A percentile compares a stretch with the other conserved stretches of the same genome.
Conservation (phyloP, 2,888 invertebrate genomes). For the Dryadula phaetusa region DNA sequence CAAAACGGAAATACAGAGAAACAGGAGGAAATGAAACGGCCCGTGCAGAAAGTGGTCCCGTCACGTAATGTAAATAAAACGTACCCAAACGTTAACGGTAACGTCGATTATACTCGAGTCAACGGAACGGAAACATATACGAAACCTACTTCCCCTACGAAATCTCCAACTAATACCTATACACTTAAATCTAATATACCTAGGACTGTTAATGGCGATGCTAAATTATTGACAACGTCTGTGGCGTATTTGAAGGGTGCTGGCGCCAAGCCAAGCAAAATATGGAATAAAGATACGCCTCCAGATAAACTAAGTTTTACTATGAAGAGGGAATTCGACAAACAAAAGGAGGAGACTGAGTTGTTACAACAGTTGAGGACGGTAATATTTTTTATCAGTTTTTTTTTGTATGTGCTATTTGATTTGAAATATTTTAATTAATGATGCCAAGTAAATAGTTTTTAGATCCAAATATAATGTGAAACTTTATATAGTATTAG, state of each 20-base stretch:
- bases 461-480: no score
- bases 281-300: conserved; percentile 89
- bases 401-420: neutral
- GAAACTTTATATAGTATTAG: no score
- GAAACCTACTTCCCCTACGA: conserved; percentile 88
- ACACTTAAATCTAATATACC: conserved; percentile 75
- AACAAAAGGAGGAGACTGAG: conserved; percentile 94
- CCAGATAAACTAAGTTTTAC: conserved; percentile 94
- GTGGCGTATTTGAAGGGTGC: conserved; percentile 85
- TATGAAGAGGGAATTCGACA: conserved; percentile 95
- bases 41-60: conserved; percentile 91
- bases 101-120: conserved; percentile 65
- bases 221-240: conserved; percentile 83
- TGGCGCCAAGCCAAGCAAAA: conserved; percentile 78
- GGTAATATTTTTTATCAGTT: conserved; percentile 78
- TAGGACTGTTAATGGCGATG: conserved; percentile 65
- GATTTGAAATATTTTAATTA: neutral
- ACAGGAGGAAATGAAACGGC: conserved; percentile 84
- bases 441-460: no score
- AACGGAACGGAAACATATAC: conserved; percentile 81
- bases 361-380: conserved; percentile 92
- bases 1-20: conserved; percentile 72
- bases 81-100: conserved; percentile 81
- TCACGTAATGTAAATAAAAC: conserved; percentile 86
- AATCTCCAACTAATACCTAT: conserved; percentile 84